phyloP scores from a whole-genome alignment of 1,140 invertebrate species.

The Armadillidium nasatum region DNA sequence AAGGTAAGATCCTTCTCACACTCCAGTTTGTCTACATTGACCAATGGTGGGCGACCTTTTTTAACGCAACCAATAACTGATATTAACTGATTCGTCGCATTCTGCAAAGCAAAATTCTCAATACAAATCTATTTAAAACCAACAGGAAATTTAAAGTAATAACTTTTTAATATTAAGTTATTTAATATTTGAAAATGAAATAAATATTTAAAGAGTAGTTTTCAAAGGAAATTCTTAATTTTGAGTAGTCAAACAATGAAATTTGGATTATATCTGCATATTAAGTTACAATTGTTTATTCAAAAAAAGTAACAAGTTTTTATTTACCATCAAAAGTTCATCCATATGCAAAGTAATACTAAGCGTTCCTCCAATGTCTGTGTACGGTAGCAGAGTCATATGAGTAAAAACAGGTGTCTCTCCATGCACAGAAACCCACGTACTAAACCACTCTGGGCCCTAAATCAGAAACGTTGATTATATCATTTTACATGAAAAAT shows the following conservation, averaged over 20 bases:
- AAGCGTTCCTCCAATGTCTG: slow-evolving; percentile 58
- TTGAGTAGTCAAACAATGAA: too few species aligned
- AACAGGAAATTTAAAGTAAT: neutral
- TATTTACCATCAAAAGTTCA: slow-evolving; percentile 45
- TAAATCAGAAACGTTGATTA: neutral
- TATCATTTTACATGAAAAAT: too few species aligned
- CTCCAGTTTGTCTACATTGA: slow-evolving; percentile 52
- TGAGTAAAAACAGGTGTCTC: slow-evolving; percentile 51
- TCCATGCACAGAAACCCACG: slow-evolving; percentile 53
- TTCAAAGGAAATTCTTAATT: too few species aligned
- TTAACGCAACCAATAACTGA: slow-evolving; percentile 59
- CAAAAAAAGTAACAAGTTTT: neutral
- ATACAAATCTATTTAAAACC: neutral
- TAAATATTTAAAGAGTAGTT: too few species aligned
- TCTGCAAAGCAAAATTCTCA: slow-evolving; percentile 47
- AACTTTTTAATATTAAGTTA: too few species aligned
- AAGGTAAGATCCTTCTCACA: slow-evolving; percentile 52
- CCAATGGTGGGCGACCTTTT: slow-evolving; percentile 55
- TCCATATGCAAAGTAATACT: slow-evolving; percentile 52
- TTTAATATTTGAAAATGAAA: too few species aligned
- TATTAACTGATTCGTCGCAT: slow-evolving; percentile 51
- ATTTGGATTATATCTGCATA: too few species aligned
- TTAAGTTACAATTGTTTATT: too few species aligned
- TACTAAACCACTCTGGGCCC: slow-evolving; percentile 52
- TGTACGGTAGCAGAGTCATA: slow-evolving; percentile 54